Evolutionary conservation across 2,797 vertebrate genomes (phyloP), one percentile per base, ranked within the genome.

Genomic region (Megalops cyprinoides): DNA sequence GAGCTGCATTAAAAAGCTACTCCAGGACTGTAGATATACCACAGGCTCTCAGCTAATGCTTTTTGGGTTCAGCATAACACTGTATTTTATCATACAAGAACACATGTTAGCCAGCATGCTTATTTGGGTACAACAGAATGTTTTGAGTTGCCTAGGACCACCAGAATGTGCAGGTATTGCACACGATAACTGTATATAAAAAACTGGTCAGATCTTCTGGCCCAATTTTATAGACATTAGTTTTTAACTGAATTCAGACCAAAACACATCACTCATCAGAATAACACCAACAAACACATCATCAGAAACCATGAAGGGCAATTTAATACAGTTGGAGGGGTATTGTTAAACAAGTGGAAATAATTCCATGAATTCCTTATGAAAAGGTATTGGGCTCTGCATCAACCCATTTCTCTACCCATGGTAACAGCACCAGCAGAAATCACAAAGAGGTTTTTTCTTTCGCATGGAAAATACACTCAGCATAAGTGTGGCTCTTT

Each of bases 341-440:
- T 77, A 77, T 23, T 39, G 56, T 77, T 77, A 77, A 49, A 56
- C 75, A 77, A 55, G 48, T 37, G 48, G n/a, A 37, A 55, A 77
- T 2, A 53, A 14, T 53, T 18, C 23, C 23, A 23, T 58, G 55
- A n/a, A 58, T 44, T 56, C 77, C 28, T 48, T 67, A 28, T 39
- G 12, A 44, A 37, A 69, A 28, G 25, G 37, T n/a, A 28, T 46
- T 51, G 8, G 15, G 25, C 20, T 56, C 23, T 37, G 80, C 46
- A 55, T 25, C n/a, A 44, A 37, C n/a, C n/a, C n/a, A n/a, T n/a
- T n/a, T n/a, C n/a, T n/a, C n/a, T n/a, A n/a, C n/a, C 5, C n/a
- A 74, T 73, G 69, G 67, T 74, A 78, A 78, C 67, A 74, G 49
- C 60, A 28, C 14, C 14, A 42, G 28, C 62, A 51, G 20, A 49